Evolutionary conservation across 1,140 invertebrate species (phyloP).

Genomic region (Nylanderia fulva): DNA sequence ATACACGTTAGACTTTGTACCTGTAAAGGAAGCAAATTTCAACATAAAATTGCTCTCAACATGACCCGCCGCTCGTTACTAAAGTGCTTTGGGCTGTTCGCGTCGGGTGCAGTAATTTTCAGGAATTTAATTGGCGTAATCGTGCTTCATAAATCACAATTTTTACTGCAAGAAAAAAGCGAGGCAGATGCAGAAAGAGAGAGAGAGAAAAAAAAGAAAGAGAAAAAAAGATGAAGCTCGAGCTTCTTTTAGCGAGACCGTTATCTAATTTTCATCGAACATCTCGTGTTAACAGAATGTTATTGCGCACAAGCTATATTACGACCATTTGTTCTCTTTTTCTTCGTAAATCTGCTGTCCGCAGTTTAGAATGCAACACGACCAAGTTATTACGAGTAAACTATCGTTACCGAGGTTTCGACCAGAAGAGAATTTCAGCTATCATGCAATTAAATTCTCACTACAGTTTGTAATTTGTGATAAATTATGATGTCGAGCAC

Average conservation of each 20-base stretch:
- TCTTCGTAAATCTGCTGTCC: constrained; percentile 5
- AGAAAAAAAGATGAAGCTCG: not conserved
- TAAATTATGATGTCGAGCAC: constrained; percentile 12
- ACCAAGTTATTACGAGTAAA: not conserved
- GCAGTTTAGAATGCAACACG: constrained; percentile 10
- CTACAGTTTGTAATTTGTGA: not conserved
- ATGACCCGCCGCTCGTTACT: constrained; percentile 46
- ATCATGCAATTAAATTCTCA: constrained; percentile 37
- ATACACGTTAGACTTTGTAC: constrained; percentile 37
- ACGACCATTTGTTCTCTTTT: constrained; percentile 24
- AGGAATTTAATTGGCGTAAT: constrained; percentile 59
- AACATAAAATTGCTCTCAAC: constrained; percentile 55
- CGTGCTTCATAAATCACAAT: constrained; percentile 61
- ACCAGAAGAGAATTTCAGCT: not conserved
- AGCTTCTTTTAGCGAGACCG: not conserved
- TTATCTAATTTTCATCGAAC: constrained; percentile 32
- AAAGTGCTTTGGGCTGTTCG: constrained; percentile 58
- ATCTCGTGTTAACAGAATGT: constrained; percentile 26
- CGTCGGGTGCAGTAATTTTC: constrained; percentile 53
- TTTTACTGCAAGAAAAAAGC: constrained; percentile 12
- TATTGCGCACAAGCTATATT: constrained; percentile 35
- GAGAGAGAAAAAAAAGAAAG: not conserved
- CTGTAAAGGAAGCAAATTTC: constrained; percentile 48
- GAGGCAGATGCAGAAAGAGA: too few species aligned
- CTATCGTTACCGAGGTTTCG: constrained; percentile 30